phyloP scores from a whole-genome alignment of 2,797 vertebrate species.

The Phoxinus dragarum region DNA sequence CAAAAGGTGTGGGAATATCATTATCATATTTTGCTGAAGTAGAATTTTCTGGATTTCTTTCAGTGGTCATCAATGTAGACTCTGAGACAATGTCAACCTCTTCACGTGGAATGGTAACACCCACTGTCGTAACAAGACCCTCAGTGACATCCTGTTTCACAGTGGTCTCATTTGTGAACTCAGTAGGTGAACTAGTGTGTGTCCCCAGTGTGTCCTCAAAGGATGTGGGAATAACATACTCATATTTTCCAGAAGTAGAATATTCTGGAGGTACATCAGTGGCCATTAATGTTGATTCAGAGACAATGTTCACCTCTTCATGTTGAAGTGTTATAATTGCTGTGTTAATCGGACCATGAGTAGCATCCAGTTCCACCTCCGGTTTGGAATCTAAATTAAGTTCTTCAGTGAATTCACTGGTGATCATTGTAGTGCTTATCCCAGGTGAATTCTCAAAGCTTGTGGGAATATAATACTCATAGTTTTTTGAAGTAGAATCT shows the following conservation, averaged over 20 bases:
- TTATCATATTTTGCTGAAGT: slow-evolving; percentile 39
- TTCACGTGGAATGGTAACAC: background rate
- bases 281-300: background rate
- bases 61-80: slow-evolving; percentile 2
- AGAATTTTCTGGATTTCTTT: slow-evolving; percentile 48
- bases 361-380: background rate
- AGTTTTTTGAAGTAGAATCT: slow-evolving; percentile 2
- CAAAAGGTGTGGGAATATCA: background rate
- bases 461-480: background rate
- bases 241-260: slow-evolving; percentile 1
- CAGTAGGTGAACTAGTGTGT: background rate
- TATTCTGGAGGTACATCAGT: slow-evolving; percentile 1
- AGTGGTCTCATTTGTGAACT: background rate
- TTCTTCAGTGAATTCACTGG: slow-evolving; percentile 3
- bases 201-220: background rate
- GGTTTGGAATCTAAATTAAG: slow-evolving; percentile 20
- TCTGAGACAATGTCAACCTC: slow-evolving; percentile 12
- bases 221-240: background rate
- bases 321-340: background rate
- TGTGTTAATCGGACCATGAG: background rate
- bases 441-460: background rate
- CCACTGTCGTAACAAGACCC: slow-evolving; percentile 11
- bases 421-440: background rate
- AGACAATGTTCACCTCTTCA: background rate
- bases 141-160: slow-evolving; percentile 14